Base-by-base conservation (phyloP, 1,140 invertebrate species). In the Ceratosolen solmsi region DNA sequence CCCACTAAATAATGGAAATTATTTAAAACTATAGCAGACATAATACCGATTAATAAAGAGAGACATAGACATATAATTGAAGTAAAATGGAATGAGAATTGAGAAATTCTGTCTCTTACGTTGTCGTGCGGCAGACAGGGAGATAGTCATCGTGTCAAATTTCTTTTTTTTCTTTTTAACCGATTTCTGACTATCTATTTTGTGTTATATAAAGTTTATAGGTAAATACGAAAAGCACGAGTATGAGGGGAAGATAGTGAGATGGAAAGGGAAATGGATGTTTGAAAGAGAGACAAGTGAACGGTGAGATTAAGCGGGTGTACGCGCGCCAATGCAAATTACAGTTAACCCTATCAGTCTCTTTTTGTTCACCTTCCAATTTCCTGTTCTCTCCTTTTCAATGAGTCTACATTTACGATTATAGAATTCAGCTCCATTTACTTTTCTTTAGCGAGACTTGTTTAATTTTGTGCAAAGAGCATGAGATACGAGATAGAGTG, bases 261-360 rank as follows among this genome's bases (percentile, higher is more conserved):
- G 56, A 27, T 25, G 22, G 25, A 25, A 27, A 27, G 25, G 56
- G 25, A 22, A 25, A 25, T 58, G 30, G 4, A 33, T n/a, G 36
- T 22, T 30, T 25, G 22, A 27, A 38, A 15, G 25, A 36, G 25
- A n/a, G 36, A 27, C 36, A 41, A 20, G 54, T 15, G 46, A 46
- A 41, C 22, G 56, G 27, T 9, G 73, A 20, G 41, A 63, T 36
- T 65, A 65, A n/a, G 27, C 41, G 36, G 9, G 20, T 8, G 27
- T 20, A 70, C 60, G 60, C 73, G 58, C 27, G n/a, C 22, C 41
- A 78, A 82, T 79, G 63, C 63, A 82, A 82, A 82, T 78, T 82
- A 63, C 74, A 60, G 65, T 51, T 60, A 75, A 82, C 49, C 74
- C 63, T 49, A 71, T 82, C 68, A 54, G 56, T 49, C 36, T 60